These are phyloP conservation scores for Drosophila longiperda DNA, from an alignment of 2,888 invertebrate genomes.

Conservation along the genomic window DNA sequence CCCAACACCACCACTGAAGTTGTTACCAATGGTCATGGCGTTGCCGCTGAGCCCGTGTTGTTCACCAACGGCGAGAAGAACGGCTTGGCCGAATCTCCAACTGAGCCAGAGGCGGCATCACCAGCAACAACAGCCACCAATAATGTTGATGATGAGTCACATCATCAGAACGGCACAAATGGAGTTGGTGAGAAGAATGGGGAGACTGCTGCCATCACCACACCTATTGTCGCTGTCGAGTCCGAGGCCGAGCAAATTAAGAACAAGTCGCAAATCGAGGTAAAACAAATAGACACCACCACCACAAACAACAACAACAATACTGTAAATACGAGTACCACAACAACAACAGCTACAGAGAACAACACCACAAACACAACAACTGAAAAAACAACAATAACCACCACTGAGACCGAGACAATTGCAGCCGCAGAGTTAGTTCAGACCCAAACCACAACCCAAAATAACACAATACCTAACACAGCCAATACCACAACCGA, in stretches of 20 bases:
- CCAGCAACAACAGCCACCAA: slow-evolving; percentile 11
- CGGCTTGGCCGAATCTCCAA: slow-evolving; percentile 65
- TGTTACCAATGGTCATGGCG: slow-evolving; percentile 73
- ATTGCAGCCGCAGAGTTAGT: slow-evolving; percentile 78
- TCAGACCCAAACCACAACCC: slow-evolving; percentile 70
- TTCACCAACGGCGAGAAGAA: slow-evolving; percentile 80
- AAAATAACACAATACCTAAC: slow-evolving; percentile 59
- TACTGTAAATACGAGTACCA: slow-evolving; percentile 76
- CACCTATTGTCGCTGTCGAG: slow-evolving; percentile 36
- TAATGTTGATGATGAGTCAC: slow-evolving; percentile 65
- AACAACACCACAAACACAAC: slow-evolving; percentile 57
- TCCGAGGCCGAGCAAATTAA: slow-evolving; percentile 71
- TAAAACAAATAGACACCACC: slow-evolving; percentile 73
- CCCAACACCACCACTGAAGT: slow-evolving; percentile 39
- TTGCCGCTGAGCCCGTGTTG: slow-evolving; percentile 42
- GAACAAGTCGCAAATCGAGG: slow-evolving; percentile 83
- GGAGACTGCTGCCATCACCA: slow-evolving; percentile 67
- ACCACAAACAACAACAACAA: slow-evolving; percentile 55
- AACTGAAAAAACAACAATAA: slow-evolving; percentile 37
- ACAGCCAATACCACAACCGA: slow-evolving; percentile 38
- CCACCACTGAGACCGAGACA: slow-evolving; percentile 67
- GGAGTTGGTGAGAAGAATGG: slow-evolving; percentile 53
- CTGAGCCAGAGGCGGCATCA: slow-evolving; percentile 59
- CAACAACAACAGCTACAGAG: slow-evolving; percentile 58
- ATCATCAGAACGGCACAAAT: slow-evolving; percentile 78